Conservation (phyloP, 1,140 invertebrate species). For the Orius laevigatus region DNA sequence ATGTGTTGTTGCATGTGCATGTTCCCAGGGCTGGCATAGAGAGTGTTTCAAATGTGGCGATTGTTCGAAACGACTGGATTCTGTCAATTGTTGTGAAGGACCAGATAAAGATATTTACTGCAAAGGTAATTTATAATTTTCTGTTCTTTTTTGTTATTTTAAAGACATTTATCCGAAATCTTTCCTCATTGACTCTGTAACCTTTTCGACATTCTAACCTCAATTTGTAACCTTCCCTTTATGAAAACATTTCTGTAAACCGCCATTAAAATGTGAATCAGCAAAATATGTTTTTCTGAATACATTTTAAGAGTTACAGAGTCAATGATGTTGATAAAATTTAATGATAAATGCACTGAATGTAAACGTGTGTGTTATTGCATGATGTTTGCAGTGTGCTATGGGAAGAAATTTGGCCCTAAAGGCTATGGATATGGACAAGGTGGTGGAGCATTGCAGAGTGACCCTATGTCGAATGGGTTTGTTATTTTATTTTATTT, state of each 20-base stretch:
- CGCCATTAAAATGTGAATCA: not conserved
- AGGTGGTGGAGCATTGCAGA: conserved; percentile 77
- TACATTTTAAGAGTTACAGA: too few relatives aligned
- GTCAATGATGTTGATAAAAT: too few relatives aligned
- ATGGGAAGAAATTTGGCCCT: conserved; percentile 83
- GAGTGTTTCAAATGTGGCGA: conserved; percentile 88
- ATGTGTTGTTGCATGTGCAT: conserved; percentile 17
- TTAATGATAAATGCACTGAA: too few relatives aligned
- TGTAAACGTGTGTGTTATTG: conserved; percentile 6
- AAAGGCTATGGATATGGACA: conserved; percentile 88
- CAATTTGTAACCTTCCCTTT: too few relatives aligned
- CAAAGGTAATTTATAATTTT: conserved; percentile 54
- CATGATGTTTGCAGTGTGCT: conserved; percentile 54
- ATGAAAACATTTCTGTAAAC: not conserved
- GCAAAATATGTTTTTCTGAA: too few relatives aligned
- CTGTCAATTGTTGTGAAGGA: conserved; percentile 84
- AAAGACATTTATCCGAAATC: too few relatives aligned
- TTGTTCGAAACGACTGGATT: conserved; percentile 91
- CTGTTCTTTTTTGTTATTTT: not conserved
- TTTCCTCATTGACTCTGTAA: too few relatives aligned
- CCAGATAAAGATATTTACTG: conserved; percentile 96
- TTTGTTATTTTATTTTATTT: conserved; percentile 24
- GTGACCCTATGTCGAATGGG: conserved; percentile 41
- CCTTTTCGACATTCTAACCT: too few relatives aligned
- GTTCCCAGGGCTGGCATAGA: conserved; percentile 65